Evolutionary conservation across 2,113 vertebrate genomes (phyloP), one percentile per base, ranked within the genome.

Genomic region (Anarrhichthys ocellatus): DNA sequence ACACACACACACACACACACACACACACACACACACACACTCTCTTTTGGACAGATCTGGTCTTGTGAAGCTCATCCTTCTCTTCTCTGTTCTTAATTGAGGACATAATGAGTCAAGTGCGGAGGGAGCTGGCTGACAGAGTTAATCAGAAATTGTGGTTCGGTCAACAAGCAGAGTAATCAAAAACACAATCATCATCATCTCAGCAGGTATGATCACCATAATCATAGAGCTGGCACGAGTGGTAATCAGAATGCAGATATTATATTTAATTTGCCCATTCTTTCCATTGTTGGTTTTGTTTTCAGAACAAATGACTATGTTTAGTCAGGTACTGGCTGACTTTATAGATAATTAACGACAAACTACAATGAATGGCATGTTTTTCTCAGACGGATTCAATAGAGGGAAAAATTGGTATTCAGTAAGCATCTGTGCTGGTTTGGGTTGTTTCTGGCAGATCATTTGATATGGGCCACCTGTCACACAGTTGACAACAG

Each of bases 221-320:
- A 40, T 88, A 85, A 89, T 83, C 83, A 81, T 42, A 77, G 42
- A 65, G 71, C 65, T 75, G 75, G 75, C 83, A 77, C 29, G 44
- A 81, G 59, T 73, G 27, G 29, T 76, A 72, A 84, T 86, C 71
- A 84, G 78, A 83, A 82, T 40, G 63, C 76, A 80, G 62, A 81
- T 59, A 58, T 46, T 10, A 62, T 56, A 72, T 83, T 65, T 64
- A n/a, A 67, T 44, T 46, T 20, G 54, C 40, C 8, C 14, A 27
- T 54, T 78, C 1, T 63, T 56, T 83, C 27, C 36, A 72, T 81
- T 76, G 59, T 76, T 65, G 0, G 7, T 63, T 20, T 48, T 36
- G 64, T 66, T 15, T 32, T 67, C 34, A 50, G 13, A 59, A 42
- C 11, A 36, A 81, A 82, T 59, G 2, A 69, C 2, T 80, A 3